Conservation (phyloP, 2,113 vertebrate genomes). For the Sphyrna mokarran region DNA sequence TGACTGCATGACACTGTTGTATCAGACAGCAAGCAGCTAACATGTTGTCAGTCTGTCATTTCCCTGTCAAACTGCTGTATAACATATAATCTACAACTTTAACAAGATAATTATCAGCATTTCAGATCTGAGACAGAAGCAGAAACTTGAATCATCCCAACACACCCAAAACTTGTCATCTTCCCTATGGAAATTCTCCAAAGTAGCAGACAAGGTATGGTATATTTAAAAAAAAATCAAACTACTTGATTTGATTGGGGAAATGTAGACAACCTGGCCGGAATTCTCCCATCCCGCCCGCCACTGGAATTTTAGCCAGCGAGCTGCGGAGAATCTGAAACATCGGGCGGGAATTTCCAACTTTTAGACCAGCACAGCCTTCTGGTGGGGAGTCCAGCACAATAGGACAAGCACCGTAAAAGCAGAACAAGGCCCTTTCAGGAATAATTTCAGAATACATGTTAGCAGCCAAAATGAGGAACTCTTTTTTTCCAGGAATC, state of each 20-base stretch:
- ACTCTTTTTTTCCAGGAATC: neutral
- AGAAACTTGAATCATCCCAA: neutral
- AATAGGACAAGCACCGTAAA: neutral
- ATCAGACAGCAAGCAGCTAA: neutral
- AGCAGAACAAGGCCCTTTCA: neutral
- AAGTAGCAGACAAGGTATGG: neutral
- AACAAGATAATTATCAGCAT: neutral
- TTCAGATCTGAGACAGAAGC: neutral
- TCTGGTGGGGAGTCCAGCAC: neutral
- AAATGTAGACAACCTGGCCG: neutral
- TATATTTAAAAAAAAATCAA: neutral
- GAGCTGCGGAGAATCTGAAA: no score
- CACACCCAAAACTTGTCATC: neutral
- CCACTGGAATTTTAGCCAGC: no score
- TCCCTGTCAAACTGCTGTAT: neutral
- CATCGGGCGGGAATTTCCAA: no score
- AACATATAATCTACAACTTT: neutral
- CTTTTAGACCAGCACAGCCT: no score
- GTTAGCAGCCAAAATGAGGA: neutral
- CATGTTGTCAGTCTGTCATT: neutral
- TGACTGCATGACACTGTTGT: neutral
- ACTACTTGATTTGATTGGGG: neutral
- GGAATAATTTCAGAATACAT: neutral
- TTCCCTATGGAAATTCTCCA: neutral
- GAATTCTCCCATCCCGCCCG: no score